phyloP scores from a whole-genome alignment of 2,797 vertebrate genomes.

The Cossypha dichroa region DNA sequence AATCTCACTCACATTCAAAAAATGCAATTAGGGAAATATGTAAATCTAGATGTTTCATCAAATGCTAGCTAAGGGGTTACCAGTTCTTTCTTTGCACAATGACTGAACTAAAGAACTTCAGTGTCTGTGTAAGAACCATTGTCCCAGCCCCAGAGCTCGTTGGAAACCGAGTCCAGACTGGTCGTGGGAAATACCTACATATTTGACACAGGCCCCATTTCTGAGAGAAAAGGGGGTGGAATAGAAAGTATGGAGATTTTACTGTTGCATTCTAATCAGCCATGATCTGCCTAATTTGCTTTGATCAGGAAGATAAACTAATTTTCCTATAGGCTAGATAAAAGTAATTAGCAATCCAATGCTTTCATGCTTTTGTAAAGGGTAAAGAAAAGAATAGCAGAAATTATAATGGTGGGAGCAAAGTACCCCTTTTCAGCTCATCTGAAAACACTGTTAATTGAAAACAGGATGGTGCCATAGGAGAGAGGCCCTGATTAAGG shows the following conservation, averaged over 20 bases:
- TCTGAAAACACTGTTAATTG: conserved; percentile 70
- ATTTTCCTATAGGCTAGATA: conserved; percentile 80
- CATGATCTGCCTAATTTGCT: conserved; percentile 84
- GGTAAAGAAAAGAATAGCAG: conserved; percentile 71
- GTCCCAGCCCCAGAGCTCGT: conserved; percentile 75
- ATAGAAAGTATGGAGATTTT: conserved; percentile 82
- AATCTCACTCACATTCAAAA: conserved; percentile 78
- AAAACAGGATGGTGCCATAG: conserved; percentile 61
- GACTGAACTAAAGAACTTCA: conserved; percentile 84
- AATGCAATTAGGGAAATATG: conserved; percentile 84
- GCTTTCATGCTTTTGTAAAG: conserved; percentile 80
- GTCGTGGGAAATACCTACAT: conserved; percentile 88
- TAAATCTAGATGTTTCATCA: conserved; percentile 85
- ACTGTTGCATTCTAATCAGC: conserved; percentile 83
- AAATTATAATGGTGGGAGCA: conserved; percentile 72
- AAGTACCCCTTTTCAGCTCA: conserved; percentile 68
- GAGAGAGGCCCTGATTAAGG: conserved; percentile 40
- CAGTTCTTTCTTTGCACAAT: conserved; percentile 79
- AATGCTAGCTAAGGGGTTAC: conserved; percentile 80
- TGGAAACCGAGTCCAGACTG: conserved; percentile 80
- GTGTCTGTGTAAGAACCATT: conserved; percentile 84
- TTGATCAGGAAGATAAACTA: conserved; percentile 85
- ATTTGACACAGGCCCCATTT: conserved; percentile 83
- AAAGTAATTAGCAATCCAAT: conserved; percentile 81
- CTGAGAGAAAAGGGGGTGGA: conserved; percentile 79